Conservation (phyloP, 2,888 invertebrate genomes). For the Beris morrisii region DNA sequence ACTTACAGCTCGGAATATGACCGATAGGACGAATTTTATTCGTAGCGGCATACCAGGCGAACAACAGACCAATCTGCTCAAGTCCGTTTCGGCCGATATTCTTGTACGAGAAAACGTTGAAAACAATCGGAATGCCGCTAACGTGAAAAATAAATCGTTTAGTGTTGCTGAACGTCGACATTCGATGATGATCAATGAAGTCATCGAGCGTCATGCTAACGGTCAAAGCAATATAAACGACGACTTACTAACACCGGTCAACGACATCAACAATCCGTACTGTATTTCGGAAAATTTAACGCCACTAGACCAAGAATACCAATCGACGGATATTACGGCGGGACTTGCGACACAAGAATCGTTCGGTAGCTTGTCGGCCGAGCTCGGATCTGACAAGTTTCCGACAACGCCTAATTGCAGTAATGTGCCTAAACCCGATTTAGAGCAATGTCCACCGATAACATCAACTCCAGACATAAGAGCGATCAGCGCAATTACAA, state of each 20-base stretch:
- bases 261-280: slow-evolving; percentile 37
- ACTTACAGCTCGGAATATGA: slow-evolving; percentile 18
- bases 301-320: slow-evolving; percentile 7
- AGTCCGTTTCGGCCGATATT: slow-evolving; percentile 37
- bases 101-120: slow-evolving; percentile 35
- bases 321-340: slow-evolving; percentile 24
- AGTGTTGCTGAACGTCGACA: slow-evolving; percentile 13
- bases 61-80: slow-evolving; percentile 15
- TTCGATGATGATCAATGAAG: slow-evolving; percentile 35
- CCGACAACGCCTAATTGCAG: slow-evolving; percentile 9
- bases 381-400: not conserved
- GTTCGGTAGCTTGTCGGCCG: slow-evolving; percentile 3
- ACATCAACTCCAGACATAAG: slow-evolving; percentile 40
- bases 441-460: slow-evolving; percentile 11
- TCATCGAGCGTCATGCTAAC: slow-evolving; percentile 23
- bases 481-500: slow-evolving; percentile 22
- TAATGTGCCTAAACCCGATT: slow-evolving; percentile 5
- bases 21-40: slow-evolving; percentile 20
- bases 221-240: slow-evolving; percentile 29
- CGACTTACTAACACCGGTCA: slow-evolving; percentile 43
- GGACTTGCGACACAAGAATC: slow-evolving; percentile 19
- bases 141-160: slow-evolving; percentile 25
- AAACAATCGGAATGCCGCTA: slow-evolving; percentile 39
- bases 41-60: slow-evolving; percentile 4
- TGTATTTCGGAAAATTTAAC: slow-evolving; percentile 33